Evolutionary conservation across 1,140 invertebrate species (phyloP), one percentile per base, ranked within the genome.

Genomic region (Scaptomyza pallida): DNA sequence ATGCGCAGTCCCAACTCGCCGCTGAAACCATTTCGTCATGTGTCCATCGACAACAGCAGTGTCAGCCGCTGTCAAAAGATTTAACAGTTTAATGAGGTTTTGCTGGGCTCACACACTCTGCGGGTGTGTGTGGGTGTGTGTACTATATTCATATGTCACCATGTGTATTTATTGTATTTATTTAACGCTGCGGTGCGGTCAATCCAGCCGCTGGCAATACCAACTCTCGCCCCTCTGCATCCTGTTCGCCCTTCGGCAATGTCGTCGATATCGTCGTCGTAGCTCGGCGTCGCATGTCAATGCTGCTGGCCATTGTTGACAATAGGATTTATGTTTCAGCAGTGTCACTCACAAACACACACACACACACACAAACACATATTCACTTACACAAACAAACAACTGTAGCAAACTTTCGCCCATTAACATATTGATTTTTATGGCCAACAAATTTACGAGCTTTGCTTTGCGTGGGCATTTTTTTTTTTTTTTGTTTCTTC

Each of bases 391-490:
- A 43, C 19, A 35, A 21, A 47, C 63, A 68, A 52, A 50, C 48
- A 45, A 55, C 19, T 60, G 60, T 82, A 72, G 55, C 52, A 67
- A 82, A 82, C 56, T 82, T 88, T 78, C 63, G 57, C 70, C 74
- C 77, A 86, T 86, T 88, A 88, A 86, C 81, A 86, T 86, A 86
- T 86, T 86, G 81, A 86, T 86, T 86, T 86, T 86, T 86, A 86
- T 88, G 79, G 82, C 82, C 72, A 67, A 78, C 74, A 88, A 81
- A 86, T 88, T 88, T 86, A 86, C 82, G 82, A 81, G 73, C 51
- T 56, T 60, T 72, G 73, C 68, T 68, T 65, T 75, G 75, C 67
- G 72, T 76, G 68, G 75, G 55, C 72, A 45, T 61, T 43, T 51
- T 52, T 35, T 3, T 37, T 33, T 56, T 61, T 43, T 51, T 52